Conservation (phyloP, 2,797 vertebrate species). For the Muscicapa striata region DNA sequence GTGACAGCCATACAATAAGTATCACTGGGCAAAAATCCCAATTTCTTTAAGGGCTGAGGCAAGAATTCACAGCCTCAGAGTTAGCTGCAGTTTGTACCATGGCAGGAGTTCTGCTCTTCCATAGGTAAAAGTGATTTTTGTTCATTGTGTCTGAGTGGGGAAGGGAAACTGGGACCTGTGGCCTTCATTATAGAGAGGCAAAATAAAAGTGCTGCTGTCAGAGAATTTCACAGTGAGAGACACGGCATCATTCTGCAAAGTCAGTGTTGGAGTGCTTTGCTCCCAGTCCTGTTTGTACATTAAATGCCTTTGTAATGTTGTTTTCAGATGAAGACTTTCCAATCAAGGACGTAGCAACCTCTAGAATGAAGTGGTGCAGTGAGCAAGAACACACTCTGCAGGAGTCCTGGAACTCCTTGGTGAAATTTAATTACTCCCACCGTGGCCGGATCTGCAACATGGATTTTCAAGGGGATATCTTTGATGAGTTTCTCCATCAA, state of each 20-base stretch:
- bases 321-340: conserved; percentile 78
- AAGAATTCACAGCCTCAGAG: neutral
- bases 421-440: conserved; percentile 91
- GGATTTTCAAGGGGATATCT: conserved; percentile 89
- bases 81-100: neutral
- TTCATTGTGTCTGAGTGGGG: neutral
- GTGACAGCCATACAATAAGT: neutral
- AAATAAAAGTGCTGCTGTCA: neutral
- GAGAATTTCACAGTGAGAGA: neutral
- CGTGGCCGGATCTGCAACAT: conserved; percentile 91
- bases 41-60: neutral
- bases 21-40: neutral
- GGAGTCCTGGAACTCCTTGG: conserved; percentile 92
- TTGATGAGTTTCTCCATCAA: conserved; percentile 93
- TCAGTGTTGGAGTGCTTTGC: neutral
- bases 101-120: neutral
- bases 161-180: neutral
- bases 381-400: conserved; percentile 86
- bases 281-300: neutral
- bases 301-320: conserved; percentile 16
- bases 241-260: neutral
- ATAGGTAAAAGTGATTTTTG: neutral
- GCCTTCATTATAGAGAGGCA: neutral
- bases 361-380: conserved; percentile 70
- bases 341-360: conserved; percentile 47